Percentiles rank a stretch among this genome's conserved stretches.
phyloP scores from a whole-genome alignment of 2,797 vertebrate genomes.

The Meriones psammophilus region DNA sequence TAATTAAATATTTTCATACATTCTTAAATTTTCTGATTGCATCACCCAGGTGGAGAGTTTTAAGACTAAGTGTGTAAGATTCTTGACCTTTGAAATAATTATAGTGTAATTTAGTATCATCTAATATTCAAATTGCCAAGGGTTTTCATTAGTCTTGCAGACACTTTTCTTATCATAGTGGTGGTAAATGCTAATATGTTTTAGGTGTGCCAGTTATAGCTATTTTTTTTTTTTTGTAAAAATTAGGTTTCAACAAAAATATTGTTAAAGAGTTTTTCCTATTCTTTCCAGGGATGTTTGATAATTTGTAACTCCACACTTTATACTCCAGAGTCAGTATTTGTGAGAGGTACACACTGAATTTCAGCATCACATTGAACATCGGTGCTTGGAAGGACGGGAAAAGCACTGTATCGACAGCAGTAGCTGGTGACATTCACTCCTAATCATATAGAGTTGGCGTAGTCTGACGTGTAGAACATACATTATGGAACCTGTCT shows the following conservation, averaged over 20 bases:
- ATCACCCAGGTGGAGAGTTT: constrained; percentile 76
- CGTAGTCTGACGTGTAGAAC: background rate
- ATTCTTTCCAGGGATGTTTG: background rate
- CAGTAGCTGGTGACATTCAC: background rate
- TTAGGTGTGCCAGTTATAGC: constrained; percentile 23
- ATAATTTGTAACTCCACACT: background rate
- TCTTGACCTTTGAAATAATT: constrained; percentile 84
- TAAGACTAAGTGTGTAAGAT: constrained; percentile 75
- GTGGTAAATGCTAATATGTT: constrained; percentile 52
- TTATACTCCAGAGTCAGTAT: constrained; percentile 4
- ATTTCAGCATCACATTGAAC: background rate
- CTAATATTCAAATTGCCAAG: constrained; percentile 76
- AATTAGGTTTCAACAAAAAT: constrained; percentile 59
- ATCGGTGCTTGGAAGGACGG: background rate
- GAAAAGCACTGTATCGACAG: background rate
- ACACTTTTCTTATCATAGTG: constrained; percentile 47
- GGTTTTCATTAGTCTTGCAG: constrained; percentile 71
- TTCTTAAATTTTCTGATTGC: constrained; percentile 79
- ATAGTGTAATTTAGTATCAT: constrained; percentile 74
- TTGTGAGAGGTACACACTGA: background rate
- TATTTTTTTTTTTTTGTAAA: constrained; percentile 20
- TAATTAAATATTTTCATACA: constrained; percentile 81
- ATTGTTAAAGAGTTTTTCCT: constrained; percentile 46
- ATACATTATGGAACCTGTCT: background rate
- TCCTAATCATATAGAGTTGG: background rate